Evolutionary conservation across 2,888 invertebrate species (phyloP).

Genomic region (Noctua comes): DNA sequence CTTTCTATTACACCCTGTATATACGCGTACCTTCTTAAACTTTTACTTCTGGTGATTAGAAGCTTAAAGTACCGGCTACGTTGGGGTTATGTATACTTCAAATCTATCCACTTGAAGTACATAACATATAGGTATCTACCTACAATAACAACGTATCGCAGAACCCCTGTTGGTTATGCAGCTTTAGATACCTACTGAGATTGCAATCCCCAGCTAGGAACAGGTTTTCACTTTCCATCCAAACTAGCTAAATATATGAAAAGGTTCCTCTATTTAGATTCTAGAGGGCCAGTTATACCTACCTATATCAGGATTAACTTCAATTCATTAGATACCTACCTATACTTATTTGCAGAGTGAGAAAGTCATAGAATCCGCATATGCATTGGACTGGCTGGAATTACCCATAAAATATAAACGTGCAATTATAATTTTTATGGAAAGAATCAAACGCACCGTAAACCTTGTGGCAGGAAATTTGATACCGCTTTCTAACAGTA

Average conservation of each 20-base stretch:
- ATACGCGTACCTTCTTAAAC: too few relatives aligned
- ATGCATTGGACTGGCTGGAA: conserved; percentile 74
- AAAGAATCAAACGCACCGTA: conserved; percentile 81
- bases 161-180: background rate
- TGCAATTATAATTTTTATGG: conserved; percentile 83
- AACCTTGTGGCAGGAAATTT: conserved; percentile 81
- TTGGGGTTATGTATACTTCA: too few relatives aligned
- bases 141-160: background rate
- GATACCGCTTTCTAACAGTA: conserved; percentile 82
- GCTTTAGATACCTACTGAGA: background rate
- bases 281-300: background rate
- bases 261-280: background rate
- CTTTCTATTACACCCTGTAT: too few relatives aligned
- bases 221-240: background rate
- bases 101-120: too few relatives aligned
- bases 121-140: background rate
- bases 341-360: conserved; percentile 41
- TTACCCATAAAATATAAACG: conserved; percentile 68
- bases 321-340: background rate
- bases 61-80: too few relatives aligned
- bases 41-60: too few relatives aligned
- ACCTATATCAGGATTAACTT: background rate
- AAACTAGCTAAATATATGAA: background rate
- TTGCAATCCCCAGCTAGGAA: background rate
- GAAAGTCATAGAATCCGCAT: conserved; percentile 73